These are phyloP conservation scores for Dreissena rostriformis DNA, from an alignment of 1,140 invertebrate species.

Conservation along the genomic window DNA sequence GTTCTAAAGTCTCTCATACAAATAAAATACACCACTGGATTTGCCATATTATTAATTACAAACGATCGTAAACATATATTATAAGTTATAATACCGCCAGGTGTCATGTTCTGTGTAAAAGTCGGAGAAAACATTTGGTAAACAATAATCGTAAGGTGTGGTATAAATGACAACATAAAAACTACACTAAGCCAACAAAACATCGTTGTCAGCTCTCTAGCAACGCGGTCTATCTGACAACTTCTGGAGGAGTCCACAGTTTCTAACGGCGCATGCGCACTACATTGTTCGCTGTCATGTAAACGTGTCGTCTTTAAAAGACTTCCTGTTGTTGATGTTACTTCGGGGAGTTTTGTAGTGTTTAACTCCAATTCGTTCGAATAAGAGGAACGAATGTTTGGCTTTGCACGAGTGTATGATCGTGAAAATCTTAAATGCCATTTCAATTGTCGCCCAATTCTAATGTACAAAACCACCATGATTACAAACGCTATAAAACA, in stretches of 20 bases:
- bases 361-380: background rate
- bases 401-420: background rate
- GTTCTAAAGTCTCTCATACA: constrained; percentile 28
- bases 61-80: constrained; percentile 64
- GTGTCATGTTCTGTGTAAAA: constrained; percentile 35
- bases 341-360: background rate
- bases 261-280: background rate
- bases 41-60: constrained; percentile 70
- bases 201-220: constrained; percentile 57
- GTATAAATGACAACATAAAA: constrained; percentile 65
- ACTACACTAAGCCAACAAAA: constrained; percentile 63
- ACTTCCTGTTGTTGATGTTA: background rate
- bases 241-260: background rate
- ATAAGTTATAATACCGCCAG: constrained; percentile 19
- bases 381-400: background rate
- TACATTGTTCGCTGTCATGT: background rate
- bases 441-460: constrained; percentile 1
- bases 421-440: background rate
- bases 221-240: background rate
- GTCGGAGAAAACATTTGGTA: constrained; percentile 38
- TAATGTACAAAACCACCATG: background rate
- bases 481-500: background rate
- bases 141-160: constrained; percentile 61
- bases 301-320: background rate
- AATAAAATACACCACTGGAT: constrained; percentile 64